These are phyloP conservation scores for Ahaetulla prasina DNA, from an alignment of 2,113 vertebrate genomes.

Conservation along the genomic window DNA sequence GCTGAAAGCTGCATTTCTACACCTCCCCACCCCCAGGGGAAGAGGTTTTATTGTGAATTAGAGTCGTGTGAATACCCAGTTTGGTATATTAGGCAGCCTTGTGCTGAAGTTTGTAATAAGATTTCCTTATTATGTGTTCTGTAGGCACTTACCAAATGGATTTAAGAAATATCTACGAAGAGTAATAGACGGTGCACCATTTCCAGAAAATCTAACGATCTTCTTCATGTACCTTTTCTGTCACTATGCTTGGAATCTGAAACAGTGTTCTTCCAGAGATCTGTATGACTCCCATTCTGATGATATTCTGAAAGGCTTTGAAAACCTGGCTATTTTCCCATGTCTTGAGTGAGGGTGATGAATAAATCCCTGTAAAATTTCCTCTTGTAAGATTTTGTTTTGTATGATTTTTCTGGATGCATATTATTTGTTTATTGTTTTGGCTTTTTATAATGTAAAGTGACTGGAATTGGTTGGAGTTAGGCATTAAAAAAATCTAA, in stretches of 20 bases:
- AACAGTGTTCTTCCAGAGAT: neutral
- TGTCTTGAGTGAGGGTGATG: neutral
- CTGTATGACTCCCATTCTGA: neutral
- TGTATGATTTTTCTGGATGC: neutral
- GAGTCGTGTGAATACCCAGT: neutral
- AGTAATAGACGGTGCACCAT: neutral
- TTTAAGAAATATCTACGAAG: neutral
- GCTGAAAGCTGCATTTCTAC: neutral
- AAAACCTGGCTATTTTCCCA: neutral
- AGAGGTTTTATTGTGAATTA: neutral
- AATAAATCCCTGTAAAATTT: neutral
- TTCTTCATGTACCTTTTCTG: neutral
- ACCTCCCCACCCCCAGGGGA: neutral
- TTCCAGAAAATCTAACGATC: neutral
- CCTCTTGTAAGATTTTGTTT: neutral
- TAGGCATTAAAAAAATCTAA: neutral
- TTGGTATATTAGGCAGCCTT: neutral
- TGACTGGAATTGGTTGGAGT: neutral
- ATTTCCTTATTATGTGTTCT: conserved; percentile 1
- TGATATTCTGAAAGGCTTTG: neutral
- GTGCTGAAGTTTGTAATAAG: neutral
- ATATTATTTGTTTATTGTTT: neutral
- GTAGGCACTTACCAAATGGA: neutral
- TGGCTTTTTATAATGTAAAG: neutral
- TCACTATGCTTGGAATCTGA: neutral